These are phyloP conservation scores for Ormyrus rosae DNA, from an alignment of 2,888 invertebrate species.

Conservation along the genomic window DNA sequence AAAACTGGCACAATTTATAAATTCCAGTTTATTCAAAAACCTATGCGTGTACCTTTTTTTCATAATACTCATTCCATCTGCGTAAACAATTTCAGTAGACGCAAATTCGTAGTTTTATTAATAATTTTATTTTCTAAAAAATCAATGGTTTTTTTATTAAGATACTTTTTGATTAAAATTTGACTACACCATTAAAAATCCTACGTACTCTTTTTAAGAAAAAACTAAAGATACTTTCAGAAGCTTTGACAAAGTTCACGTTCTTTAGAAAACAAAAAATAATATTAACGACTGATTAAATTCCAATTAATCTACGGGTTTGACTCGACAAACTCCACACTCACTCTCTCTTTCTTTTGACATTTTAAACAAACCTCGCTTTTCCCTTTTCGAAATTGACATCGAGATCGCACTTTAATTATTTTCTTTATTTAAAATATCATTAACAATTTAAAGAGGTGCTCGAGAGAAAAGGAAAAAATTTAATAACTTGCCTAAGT, in stretches of 20 bases:
- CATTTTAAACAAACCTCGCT: constrained; percentile 40
- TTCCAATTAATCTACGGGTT: constrained; percentile 49
- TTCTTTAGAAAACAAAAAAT: constrained; percentile 25
- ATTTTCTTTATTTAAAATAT: constrained; percentile 27
- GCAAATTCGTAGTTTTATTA: constrained; percentile 30
- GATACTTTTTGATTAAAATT: constrained; percentile 31
- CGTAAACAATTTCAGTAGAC: constrained; percentile 45
- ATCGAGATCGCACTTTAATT: constrained; percentile 52
- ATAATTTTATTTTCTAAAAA: constrained; percentile 29
- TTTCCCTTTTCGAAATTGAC: constrained; percentile 52
- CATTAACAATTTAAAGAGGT: constrained; percentile 51
- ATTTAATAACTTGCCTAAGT: constrained; percentile 44
- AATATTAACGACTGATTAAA: constrained; percentile 45
- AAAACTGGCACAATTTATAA: constrained; percentile 54
- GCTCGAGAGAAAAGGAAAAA: constrained; percentile 47
- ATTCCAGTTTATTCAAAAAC: constrained; percentile 52
- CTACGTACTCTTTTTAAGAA: constrained; percentile 42
- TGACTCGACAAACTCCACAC: constrained; percentile 45
- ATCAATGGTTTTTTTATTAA: constrained; percentile 32
- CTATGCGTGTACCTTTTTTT: constrained; percentile 47
- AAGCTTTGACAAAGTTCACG: constrained; percentile 47
- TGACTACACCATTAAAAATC: constrained; percentile 53
- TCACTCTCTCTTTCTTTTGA: constrained; percentile 43
- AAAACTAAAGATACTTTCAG: constrained; percentile 50
- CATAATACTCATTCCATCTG: constrained; percentile 48